Evolutionary conservation across 2,113 vertebrate genomes (phyloP).

Genomic region (Pogona vitticeps): DNA sequence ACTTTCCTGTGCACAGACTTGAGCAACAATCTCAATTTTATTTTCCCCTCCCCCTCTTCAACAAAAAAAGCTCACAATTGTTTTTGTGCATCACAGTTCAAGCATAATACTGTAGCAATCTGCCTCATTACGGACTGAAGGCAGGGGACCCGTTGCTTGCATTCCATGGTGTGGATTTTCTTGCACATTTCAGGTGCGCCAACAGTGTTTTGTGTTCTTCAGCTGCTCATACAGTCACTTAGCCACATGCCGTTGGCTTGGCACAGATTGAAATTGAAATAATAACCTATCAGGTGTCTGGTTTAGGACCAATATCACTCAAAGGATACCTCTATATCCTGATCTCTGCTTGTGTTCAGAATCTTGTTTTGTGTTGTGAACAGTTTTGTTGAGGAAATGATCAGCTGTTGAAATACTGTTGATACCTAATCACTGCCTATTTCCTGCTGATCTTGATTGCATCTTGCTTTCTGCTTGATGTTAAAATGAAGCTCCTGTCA

Average conservation of each 20-base stretch:
- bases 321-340: background rate
- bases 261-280: background rate
- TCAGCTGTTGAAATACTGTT: slow-evolving; percentile 1
- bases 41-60: no score
- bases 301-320: background rate
- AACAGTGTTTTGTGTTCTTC: background rate
- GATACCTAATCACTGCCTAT: slow-evolving; percentile 14
- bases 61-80: no score
- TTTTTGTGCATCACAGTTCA: no score
- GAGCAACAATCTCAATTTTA: no score
- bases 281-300: background rate
- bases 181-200: background rate
- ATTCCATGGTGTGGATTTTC: background rate
- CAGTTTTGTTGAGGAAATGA: background rate
- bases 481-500: background rate
- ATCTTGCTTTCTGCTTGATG: slow-evolving; percentile 22
- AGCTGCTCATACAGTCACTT: background rate
- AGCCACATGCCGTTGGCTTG: background rate
- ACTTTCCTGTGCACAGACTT: background rate
- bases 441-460: slow-evolving; percentile 35
- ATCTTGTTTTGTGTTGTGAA: background rate
- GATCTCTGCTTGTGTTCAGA: background rate
- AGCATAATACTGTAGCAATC: background rate
- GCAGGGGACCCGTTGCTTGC: background rate
- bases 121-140: background rate